Conservation (phyloP, 2,888 invertebrate genomes). For the Hypsopygia costalis region DNA sequence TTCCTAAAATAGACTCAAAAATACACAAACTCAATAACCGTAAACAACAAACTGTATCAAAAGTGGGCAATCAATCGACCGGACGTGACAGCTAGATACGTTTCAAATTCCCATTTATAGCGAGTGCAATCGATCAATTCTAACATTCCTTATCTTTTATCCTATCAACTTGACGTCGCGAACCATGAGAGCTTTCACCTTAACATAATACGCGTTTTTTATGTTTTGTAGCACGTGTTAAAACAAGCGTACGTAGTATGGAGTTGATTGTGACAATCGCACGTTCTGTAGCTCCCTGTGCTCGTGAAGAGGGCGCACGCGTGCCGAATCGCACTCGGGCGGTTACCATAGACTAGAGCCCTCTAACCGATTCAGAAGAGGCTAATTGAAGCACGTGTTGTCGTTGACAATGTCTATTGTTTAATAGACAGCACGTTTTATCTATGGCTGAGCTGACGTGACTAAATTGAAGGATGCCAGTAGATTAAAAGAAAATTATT, state of each 20-base stretch:
- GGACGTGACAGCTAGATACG: too few species aligned
- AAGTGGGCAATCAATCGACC: too few species aligned
- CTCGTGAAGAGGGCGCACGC: constrained; percentile 34
- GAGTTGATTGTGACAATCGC: constrained; percentile 22
- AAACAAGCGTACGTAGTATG: constrained; percentile 24
- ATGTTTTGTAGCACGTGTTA: constrained; percentile 21
- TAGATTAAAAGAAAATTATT: too few species aligned
- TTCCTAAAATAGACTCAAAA: too few species aligned
- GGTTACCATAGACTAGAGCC: constrained; percentile 21
- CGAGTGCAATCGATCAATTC: too few species aligned
- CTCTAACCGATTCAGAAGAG: constrained; percentile 30
- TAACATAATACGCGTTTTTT: constrained; percentile 5
- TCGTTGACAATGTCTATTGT: constrained; percentile 25
- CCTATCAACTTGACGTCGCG: too few species aligned
- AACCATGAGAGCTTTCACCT: too few species aligned
- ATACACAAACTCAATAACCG: too few species aligned
- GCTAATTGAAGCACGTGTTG: constrained; percentile 56
- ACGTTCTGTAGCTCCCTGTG: constrained; percentile 26
- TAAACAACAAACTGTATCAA: too few species aligned
- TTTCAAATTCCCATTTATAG: too few species aligned
- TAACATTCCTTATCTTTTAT: too few species aligned
- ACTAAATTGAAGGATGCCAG: too few species aligned
- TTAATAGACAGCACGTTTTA: constrained; percentile 25
- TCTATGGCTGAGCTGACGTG: constrained; percentile 5
- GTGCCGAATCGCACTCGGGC: constrained; percentile 52